These are phyloP conservation scores for Spilosoma lubricipeda DNA, from an alignment of 2,888 invertebrate genomes.

Conservation along the genomic window DNA sequence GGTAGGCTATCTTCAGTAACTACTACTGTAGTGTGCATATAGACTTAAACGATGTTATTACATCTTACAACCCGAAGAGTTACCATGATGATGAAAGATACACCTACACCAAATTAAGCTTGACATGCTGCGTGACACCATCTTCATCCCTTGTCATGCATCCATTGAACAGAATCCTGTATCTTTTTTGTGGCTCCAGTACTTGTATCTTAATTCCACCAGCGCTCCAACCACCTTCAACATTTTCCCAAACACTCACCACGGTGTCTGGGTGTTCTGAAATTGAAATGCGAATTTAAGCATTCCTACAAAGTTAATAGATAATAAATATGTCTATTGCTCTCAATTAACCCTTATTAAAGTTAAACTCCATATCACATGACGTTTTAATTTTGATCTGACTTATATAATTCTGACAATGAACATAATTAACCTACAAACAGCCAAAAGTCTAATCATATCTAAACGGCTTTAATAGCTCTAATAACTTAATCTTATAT, in stretches of 20 bases:
- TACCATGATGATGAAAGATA: neutral
- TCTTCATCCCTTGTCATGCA: constrained; percentile 83
- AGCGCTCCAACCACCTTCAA: constrained; percentile 82
- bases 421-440: neutral
- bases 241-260: constrained; percentile 67
- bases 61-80: neutral
- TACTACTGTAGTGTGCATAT: neutral
- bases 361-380: neutral
- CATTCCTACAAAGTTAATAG: neutral
- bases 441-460: neutral
- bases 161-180: constrained; percentile 90
- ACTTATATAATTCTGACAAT: neutral
- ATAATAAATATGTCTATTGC: neutral
- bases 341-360: neutral
- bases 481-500: neutral
- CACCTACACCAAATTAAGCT: constrained; percentile 88
- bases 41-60: neutral
- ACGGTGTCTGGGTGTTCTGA: constrained; percentile 85
- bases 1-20: neutral
- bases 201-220: constrained; percentile 87
- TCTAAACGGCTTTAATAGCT: too few species aligned
- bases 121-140: constrained; percentile 66
- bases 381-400: neutral
- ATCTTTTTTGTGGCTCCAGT: constrained; percentile 86
- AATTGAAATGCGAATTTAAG: constrained; percentile 26